These are phyloP conservation scores for Trissolcus japonicus DNA, from an alignment of 2,888 invertebrate genomes.

Conservation along the genomic window DNA sequence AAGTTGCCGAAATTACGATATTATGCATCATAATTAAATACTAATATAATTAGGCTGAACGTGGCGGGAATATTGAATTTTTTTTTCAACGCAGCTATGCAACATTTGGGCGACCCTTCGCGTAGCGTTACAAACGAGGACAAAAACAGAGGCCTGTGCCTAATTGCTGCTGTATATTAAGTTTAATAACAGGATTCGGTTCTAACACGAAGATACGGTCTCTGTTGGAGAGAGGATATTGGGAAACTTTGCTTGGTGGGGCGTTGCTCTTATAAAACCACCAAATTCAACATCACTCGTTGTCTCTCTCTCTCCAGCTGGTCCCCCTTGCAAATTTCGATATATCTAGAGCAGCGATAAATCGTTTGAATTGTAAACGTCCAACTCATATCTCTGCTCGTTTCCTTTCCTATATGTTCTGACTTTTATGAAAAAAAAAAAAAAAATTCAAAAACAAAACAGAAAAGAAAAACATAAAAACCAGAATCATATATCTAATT, in stretches of 20 bases:
- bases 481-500: no score
- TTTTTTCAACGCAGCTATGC: slow-evolving; percentile 30
- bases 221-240: slow-evolving; percentile 60
- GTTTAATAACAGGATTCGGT: slow-evolving; percentile 71
- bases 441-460: background rate
- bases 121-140: slow-evolving; percentile 33
- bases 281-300: slow-evolving; percentile 45
- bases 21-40: slow-evolving; percentile 40
- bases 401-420: slow-evolving; percentile 27
- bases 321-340: slow-evolving; percentile 52
- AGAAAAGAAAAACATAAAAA: no score
- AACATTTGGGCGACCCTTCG: slow-evolving; percentile 48
- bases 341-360: slow-evolving; percentile 71
- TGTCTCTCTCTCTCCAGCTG: slow-evolving; percentile 12
- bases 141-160: slow-evolving; percentile 65
- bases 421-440: background rate
- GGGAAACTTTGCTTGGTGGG: slow-evolving; percentile 67
- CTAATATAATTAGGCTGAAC: slow-evolving; percentile 31
- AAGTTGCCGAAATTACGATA: slow-evolving; percentile 24
- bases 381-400: slow-evolving; percentile 66
- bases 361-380: slow-evolving; percentile 72
- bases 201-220: slow-evolving; percentile 59
- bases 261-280: slow-evolving; percentile 56
- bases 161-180: slow-evolving; percentile 74
- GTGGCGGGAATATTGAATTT: slow-evolving; percentile 36